A percentile compares a stretch with the other conserved stretches of the same genome.
Conservation (phyloP, 2,113 vertebrate genomes). For the Amblyornis subalaris region DNA sequence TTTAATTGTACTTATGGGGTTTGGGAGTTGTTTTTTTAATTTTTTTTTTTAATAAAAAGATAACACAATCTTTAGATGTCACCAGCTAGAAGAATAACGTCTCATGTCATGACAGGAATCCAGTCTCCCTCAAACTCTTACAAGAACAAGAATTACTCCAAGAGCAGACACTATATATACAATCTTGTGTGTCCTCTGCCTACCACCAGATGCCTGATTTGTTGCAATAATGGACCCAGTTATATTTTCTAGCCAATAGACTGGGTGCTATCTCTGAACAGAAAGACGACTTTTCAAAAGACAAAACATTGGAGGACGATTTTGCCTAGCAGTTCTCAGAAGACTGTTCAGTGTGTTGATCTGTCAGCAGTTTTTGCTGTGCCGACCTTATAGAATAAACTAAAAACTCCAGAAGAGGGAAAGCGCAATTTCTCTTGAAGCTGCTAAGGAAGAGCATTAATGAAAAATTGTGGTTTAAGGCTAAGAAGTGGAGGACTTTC, state of each 20-base stretch:
- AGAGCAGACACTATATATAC: neutral
- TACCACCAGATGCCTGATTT: neutral
- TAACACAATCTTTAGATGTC: neutral
- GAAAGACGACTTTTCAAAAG: neutral
- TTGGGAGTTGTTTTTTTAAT: accelerated
- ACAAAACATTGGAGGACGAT: neutral
- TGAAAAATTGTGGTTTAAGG: neutral
- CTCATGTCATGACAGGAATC: neutral
- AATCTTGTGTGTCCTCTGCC: neutral
- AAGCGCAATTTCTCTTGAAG: neutral
- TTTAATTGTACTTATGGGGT: neutral
- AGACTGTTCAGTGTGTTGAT: neutral
- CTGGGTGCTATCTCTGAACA: neutral
- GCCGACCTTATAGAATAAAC: neutral
- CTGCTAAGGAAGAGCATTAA: neutral
- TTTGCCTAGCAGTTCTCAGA: neutral
- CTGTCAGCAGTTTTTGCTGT: neutral
- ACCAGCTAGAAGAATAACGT: neutral
- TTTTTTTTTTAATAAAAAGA: neutral
- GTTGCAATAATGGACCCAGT: neutral
- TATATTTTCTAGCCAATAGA: neutral
- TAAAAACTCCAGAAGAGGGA: neutral
- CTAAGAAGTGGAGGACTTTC: neutral
- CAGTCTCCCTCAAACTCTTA: neutral
- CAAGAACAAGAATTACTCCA: neutral